These are phyloP conservation scores for Brachyptera putata DNA, from an alignment of 2,888 invertebrate genomes.

Conservation along the genomic window DNA sequence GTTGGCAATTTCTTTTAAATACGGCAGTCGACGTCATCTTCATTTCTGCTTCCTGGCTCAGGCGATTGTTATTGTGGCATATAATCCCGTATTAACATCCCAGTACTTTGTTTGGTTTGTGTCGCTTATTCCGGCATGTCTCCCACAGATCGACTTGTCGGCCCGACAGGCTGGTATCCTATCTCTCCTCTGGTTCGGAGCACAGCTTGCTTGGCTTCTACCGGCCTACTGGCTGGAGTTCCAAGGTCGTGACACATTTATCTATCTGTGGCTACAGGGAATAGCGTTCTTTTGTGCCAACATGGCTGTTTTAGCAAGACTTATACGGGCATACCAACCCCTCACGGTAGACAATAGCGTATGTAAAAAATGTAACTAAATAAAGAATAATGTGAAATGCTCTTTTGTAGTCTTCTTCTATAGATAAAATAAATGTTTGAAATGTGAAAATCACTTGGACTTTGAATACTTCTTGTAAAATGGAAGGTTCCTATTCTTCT, in stretches of 20 bases:
- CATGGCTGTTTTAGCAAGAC: slow-evolving; percentile 60
- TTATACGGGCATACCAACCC: slow-evolving; percentile 47
- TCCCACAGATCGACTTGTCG: slow-evolving; percentile 63
- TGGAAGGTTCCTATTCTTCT: no score
- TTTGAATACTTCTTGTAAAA: neutral
- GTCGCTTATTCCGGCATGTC: slow-evolving; percentile 76
- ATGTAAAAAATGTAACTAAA: neutral
- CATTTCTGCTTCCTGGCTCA: slow-evolving; percentile 80
- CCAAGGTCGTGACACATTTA: slow-evolving; percentile 73
- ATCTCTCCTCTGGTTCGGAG: slow-evolving; percentile 57
- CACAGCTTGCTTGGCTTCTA: slow-evolving; percentile 83
- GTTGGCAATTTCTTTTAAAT: slow-evolving; percentile 61
- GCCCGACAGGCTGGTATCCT: slow-evolving; percentile 50
- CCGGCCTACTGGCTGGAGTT: slow-evolving; percentile 93
- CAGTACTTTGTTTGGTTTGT: slow-evolving; percentile 98
- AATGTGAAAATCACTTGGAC: neutral
- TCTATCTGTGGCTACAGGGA: slow-evolving; percentile 79
- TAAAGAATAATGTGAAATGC: neutral
- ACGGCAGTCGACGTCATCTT: slow-evolving; percentile 56
- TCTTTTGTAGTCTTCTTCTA: neutral
- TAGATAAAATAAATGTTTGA: neutral
- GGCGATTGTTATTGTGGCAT: slow-evolving; percentile 83
- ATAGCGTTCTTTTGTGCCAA: slow-evolving; percentile 81
- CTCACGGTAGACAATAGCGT: neutral
- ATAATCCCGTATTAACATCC: slow-evolving; percentile 94